Evolutionary conservation across 2,797 vertebrate species (phyloP).

Genomic region (Calcarius lapponicus): DNA sequence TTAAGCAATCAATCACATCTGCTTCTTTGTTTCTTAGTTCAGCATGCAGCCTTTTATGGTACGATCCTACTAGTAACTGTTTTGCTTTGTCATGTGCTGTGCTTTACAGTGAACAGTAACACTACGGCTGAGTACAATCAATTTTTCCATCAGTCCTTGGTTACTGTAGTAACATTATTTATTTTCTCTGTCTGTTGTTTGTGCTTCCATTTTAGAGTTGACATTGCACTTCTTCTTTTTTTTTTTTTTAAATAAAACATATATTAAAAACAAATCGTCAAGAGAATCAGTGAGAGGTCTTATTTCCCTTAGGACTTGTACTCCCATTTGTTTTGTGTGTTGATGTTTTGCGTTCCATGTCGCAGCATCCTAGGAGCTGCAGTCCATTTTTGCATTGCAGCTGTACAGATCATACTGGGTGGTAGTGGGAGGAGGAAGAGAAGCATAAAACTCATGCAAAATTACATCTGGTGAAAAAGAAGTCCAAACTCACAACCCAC

Average conservation of each 20-base stretch:
- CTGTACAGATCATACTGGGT: conserved; percentile 48
- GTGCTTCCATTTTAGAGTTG: conserved; percentile 76
- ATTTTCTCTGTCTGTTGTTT: conserved; percentile 74
- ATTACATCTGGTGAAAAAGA: conserved; percentile 57
- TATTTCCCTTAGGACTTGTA: conserved; percentile 69
- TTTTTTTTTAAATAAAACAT: conserved; percentile 69
- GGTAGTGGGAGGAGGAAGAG: conserved; percentile 31
- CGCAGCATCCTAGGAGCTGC: conserved; percentile 37
- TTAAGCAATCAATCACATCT: conserved; percentile 74
- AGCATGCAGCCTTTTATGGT: conserved; percentile 78
- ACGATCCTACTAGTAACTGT: conserved; percentile 77
- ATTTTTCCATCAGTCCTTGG: conserved; percentile 69
- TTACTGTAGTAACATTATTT: conserved; percentile 77
- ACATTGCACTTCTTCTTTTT: conserved; percentile 77
- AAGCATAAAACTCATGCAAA: conserved; percentile 53
- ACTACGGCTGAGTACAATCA: conserved; percentile 81
- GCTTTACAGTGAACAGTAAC: conserved; percentile 77
- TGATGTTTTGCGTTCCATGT: conserved; percentile 54
- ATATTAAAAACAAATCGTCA: conserved; percentile 69
- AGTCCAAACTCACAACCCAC: neutral
- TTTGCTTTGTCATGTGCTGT: conserved; percentile 75
- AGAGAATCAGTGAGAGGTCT: conserved; percentile 69
- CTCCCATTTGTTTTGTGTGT: conserved; percentile 71
- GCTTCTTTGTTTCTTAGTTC: conserved; percentile 78
- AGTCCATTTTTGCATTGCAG: conserved; percentile 28